phyloP scores from a whole-genome alignment of 2,113 vertebrate genomes.

The Archocentrus centrarchus region DNA sequence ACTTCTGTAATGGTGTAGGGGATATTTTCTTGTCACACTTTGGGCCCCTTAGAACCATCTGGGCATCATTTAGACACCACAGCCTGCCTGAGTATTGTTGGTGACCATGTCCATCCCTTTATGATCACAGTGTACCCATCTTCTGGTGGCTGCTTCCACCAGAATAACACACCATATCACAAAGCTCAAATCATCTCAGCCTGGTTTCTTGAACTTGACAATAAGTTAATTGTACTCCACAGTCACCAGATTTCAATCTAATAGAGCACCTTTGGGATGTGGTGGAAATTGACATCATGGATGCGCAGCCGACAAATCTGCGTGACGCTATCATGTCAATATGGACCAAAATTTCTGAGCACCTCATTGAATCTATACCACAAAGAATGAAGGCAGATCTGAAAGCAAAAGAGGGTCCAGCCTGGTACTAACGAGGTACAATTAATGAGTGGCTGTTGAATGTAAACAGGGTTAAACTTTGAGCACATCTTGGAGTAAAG shows the following conservation, averaged over 20 bases:
- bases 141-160: not conserved
- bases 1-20: too few relatives aligned
- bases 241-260: not conserved
- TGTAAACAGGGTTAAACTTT: too few relatives aligned
- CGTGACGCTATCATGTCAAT: not conserved
- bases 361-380: not conserved
- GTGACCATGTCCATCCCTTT: not conserved
- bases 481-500: not conserved
- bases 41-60: not conserved
- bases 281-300: not conserved
- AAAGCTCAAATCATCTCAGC: not conserved
- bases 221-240: not conserved
- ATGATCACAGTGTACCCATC: not conserved
- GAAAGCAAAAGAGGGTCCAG: too few relatives aligned
- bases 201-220: not conserved
- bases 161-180: not conserved
- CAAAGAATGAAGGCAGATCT: not conserved
- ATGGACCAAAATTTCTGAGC: too few relatives aligned
- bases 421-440: not conserved
- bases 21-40: not conserved
- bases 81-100: not conserved
- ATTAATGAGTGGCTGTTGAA: not conserved
- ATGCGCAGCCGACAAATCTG: slow-evolving; percentile 1
- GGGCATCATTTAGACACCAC: not conserved
- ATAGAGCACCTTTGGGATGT: not conserved